Conservation (phyloP, 2,888 invertebrate genomes). For the Pandemis corylana region DNA sequence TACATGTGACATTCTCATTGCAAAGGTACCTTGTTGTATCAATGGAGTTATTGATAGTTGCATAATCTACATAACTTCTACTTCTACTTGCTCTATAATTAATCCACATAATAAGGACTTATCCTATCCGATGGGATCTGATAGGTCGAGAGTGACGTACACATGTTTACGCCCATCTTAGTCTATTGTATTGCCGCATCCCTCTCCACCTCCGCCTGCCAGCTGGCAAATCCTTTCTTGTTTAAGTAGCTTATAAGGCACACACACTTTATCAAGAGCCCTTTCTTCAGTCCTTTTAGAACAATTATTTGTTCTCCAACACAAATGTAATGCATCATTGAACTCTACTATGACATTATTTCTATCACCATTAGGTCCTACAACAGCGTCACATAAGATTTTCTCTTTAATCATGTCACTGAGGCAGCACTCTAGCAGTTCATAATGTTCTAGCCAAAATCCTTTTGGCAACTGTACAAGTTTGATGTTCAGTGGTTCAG, state of each 20-base stretch:
- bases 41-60: too few species aligned
- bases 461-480: slow-evolving; percentile 84
- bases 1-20: too few species aligned
- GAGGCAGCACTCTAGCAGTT: slow-evolving; percentile 90
- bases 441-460: slow-evolving; percentile 89
- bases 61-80: too few species aligned
- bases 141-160: too few species aligned
- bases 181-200: too few species aligned
- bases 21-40: too few species aligned
- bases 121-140: too few species aligned
- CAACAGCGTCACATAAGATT: slow-evolving; percentile 88
- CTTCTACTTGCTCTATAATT: too few species aligned
- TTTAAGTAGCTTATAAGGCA: slow-evolving; percentile 53
- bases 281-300: slow-evolving; percentile 71
- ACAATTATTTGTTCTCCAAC: slow-evolving; percentile 82
- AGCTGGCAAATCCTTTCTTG: too few species aligned
- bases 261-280: slow-evolving; percentile 85
- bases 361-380: slow-evolving; percentile 92
- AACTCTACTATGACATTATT: slow-evolving; percentile 87
- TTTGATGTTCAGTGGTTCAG: slow-evolving; percentile 83
- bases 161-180: too few species aligned
- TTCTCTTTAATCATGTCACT: slow-evolving; percentile 83
- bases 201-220: too few species aligned
- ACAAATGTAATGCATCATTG: slow-evolving; percentile 85
- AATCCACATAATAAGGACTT: too few species aligned